Evolutionary conservation across 2,888 invertebrate species (phyloP).

Genomic region (Mellilla xanthometata): DNA sequence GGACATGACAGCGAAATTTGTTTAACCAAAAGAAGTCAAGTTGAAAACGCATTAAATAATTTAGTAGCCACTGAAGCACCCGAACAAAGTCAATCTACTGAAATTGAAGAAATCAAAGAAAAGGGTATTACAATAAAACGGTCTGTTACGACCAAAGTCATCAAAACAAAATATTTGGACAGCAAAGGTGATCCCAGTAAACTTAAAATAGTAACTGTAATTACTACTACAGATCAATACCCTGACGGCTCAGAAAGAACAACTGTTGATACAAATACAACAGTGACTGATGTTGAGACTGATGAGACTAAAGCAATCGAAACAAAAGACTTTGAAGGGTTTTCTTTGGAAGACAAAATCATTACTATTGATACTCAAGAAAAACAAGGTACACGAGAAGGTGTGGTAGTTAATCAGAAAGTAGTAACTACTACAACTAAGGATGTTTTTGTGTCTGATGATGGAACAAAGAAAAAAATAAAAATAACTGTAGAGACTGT

Average conservation of each 20-base stretch:
- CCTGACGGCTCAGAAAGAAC: constrained; percentile 58
- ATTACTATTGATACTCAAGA: constrained; percentile 58
- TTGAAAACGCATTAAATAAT: constrained; percentile 44
- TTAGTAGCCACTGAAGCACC: constrained; percentile 40
- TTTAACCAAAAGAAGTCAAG: constrained; percentile 26
- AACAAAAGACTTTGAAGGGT: constrained; percentile 45
- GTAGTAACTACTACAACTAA: constrained; percentile 68
- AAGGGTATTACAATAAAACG: constrained; percentile 47
- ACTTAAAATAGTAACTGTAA: constrained; percentile 55
- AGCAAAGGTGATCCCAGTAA: constrained; percentile 43
- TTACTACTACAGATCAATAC: constrained; percentile 64
- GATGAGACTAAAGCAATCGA: constrained; percentile 37
- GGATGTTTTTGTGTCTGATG: constrained; percentile 53
- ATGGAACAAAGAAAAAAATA: constrained; percentile 56
- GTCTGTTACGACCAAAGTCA: constrained; percentile 50
- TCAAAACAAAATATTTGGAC: constrained; percentile 55
- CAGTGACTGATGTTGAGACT: constrained; percentile 54
- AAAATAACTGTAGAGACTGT: constrained; percentile 63
- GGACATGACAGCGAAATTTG: constrained; percentile 7
- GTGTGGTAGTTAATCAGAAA: constrained; percentile 55
- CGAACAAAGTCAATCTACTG: constrained; percentile 44
- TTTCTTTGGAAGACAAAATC: constrained; percentile 52
- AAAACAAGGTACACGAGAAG: constrained; percentile 47
- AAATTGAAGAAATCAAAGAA: constrained; percentile 47
- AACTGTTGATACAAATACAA: constrained; percentile 59